Evolutionary conservation across 23 tunicate genomes (phyloP), one percentile per base, ranked within the genome.

Genomic region (Pegea sp.): DNA sequence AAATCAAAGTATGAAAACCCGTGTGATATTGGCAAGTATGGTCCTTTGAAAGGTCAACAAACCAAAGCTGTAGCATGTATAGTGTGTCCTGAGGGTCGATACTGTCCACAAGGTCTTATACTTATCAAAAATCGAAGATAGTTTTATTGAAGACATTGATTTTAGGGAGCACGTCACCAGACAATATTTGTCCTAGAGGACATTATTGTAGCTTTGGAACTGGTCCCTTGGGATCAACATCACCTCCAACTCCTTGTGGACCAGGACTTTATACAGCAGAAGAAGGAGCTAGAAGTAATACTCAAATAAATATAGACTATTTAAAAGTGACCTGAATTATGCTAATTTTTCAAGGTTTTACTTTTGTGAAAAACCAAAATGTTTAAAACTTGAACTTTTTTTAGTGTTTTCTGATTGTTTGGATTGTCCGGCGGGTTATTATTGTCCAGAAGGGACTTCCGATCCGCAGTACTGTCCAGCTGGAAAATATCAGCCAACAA

Each of bases 211-310:
- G 46, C 7, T 24, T 26, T 16, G 67, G 52, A 1, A 67, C 67
- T 2, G 57, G 62, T 1, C 20, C 46, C 2, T 3, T 6, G 5
- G 54, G 34, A n/a, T 65, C 48, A 3, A 5, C 67, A 0, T 33
- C 31, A 7, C 49, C 29, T 16, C 81, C 93, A 7, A 51, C 21
- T 3, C 70, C 77, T 1, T 91, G 99, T 50, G 19, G 26, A 0
- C 77, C 72, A 28, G 93, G 93, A 8, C 67, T 68, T 7, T 91
- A 78, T 54, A 79, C 99, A 18, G 65, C 77, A 5, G 72, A 79
- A 44, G 77, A 72, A 58, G 93, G 93, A 34, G 76, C 98, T 16
- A 66, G 67, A 66, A 53, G 94, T 81, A 54, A 33, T 71, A 26
- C 26, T 11, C 25, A 62, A 24, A 56, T 56, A 56, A 18, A 25